Conservation (phyloP, 2,797 vertebrate species). For the Takifugu rubripes region DNA sequence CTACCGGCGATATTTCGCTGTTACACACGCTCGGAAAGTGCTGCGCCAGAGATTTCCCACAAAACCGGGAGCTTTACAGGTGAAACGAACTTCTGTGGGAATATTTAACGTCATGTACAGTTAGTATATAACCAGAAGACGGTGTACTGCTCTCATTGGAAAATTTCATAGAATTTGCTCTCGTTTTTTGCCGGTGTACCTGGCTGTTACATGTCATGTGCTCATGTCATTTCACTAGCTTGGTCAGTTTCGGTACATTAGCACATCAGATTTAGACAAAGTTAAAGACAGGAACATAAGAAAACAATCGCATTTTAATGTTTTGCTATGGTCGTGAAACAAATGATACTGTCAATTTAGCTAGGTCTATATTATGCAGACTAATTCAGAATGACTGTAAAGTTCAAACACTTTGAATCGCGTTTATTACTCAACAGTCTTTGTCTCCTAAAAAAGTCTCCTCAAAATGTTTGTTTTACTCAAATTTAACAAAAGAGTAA, state of each 20-base stretch:
- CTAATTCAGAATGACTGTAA: too few species aligned
- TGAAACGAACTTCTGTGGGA: background rate
- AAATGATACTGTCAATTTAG: too few species aligned
- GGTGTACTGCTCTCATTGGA: accelerated
- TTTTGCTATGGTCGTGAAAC: background rate
- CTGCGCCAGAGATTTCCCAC: slow-evolving; percentile 10
- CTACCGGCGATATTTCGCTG: slow-evolving; percentile 39
- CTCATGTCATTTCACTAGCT: slow-evolving; percentile 6
- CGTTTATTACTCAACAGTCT: too few species aligned
- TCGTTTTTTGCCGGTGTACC: too few species aligned
- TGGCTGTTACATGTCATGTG: slow-evolving; percentile 15
- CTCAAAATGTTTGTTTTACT: too few species aligned
- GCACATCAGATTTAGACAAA: slow-evolving; percentile 5
- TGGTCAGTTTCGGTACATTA: slow-evolving; percentile 12
- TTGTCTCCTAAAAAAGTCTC: too few species aligned
- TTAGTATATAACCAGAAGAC: accelerated
- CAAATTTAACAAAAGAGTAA: too few species aligned
- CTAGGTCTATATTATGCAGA: too few species aligned
- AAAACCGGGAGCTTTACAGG: slow-evolving; percentile 18
- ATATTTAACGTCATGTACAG: accelerated
- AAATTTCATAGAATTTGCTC: too few species aligned
- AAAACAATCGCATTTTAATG: background rate
- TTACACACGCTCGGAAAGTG: slow-evolving; percentile 37
- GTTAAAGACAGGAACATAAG: background rate
- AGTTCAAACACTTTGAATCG: too few species aligned